Percentiles rank a stretch among this genome's conserved stretches.
These are phyloP conservation scores for Phylloscopus trochiloides DNA, from an alignment of 2,113 vertebrate species.

Conservation along the genomic window DNA sequence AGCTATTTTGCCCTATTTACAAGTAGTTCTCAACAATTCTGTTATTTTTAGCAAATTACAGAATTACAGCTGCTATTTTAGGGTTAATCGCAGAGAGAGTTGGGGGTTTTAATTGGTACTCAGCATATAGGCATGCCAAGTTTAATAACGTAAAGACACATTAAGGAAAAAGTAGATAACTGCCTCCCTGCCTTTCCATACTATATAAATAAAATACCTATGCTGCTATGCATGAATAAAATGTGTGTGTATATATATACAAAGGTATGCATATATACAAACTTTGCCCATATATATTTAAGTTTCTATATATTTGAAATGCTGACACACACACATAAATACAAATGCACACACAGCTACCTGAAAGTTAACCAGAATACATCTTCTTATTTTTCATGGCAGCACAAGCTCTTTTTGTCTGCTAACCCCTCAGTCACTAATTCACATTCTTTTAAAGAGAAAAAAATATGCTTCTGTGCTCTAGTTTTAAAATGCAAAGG, in stretches of 20 bases:
- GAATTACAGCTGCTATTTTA: neutral
- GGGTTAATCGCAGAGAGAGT: constrained; percentile 63
- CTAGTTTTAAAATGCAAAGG: constrained; percentile 85
- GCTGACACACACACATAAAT: neutral
- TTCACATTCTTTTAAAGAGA: constrained; percentile 77
- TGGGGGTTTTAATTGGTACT: constrained; percentile 24
- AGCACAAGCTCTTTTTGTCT: constrained; percentile 64
- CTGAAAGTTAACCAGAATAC: constrained; percentile 64
- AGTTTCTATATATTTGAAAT: neutral
- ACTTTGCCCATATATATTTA: neutral
- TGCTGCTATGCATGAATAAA: neutral
- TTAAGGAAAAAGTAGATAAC: neutral
- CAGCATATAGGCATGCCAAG: neutral
- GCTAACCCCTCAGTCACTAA: constrained; percentile 71
- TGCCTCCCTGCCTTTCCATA: neutral
- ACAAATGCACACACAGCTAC: neutral
- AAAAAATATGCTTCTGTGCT: constrained; percentile 80
- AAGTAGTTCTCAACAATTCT: neutral
- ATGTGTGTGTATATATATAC: neutral
- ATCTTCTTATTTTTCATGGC: constrained; percentile 55
- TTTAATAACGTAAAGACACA: neutral
- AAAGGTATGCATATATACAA: neutral
- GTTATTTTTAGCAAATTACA: neutral
- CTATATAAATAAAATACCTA: neutral
- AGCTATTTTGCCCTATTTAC: constrained; percentile 1